Conservation (phyloP, 2,888 invertebrate species). For the Chydorus sphaericus region DNA sequence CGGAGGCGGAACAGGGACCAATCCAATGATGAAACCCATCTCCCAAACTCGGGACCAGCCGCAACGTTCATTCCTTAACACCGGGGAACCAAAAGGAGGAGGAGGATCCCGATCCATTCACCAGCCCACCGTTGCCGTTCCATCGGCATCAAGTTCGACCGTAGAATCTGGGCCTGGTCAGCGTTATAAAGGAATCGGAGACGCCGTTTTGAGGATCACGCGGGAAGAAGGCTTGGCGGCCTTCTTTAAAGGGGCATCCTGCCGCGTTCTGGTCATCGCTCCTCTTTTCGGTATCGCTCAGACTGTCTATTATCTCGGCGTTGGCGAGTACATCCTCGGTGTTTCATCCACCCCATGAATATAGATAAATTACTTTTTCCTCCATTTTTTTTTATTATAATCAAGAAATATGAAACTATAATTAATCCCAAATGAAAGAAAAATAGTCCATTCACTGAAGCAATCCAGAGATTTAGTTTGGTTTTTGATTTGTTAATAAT, state of each 20-base stretch:
- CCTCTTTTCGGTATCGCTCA: slow-evolving; percentile 98
- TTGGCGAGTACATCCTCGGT: slow-evolving; percentile 61
- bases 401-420: too few species aligned
- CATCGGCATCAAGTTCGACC: too few species aligned
- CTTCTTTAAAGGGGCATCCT: slow-evolving; percentile 94
- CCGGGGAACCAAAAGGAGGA: slow-evolving; percentile 4
- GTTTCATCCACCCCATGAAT: too few species aligned
- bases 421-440: too few species aligned
- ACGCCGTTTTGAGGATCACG: slow-evolving; percentile 46
- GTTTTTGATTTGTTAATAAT: too few species aligned
- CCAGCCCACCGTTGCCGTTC: background rate
- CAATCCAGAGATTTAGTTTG: too few species aligned
- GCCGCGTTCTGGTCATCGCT: slow-evolving; percentile 95
- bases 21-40: background rate
- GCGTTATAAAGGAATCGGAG: slow-evolving; percentile 10
- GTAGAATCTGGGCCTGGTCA: too few species aligned
- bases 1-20: background rate
- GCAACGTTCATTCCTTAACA: background rate
- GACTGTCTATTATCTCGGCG: slow-evolving; percentile 91
- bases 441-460: too few species aligned
- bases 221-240: slow-evolving; percentile 78
- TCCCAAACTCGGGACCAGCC: background rate
- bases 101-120: background rate
- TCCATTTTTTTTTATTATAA: too few species aligned
- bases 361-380: too few species aligned